phyloP scores from a whole-genome alignment of 92 coral and sea anemone genomes.

The Epizoanthus ramosus region DNA sequence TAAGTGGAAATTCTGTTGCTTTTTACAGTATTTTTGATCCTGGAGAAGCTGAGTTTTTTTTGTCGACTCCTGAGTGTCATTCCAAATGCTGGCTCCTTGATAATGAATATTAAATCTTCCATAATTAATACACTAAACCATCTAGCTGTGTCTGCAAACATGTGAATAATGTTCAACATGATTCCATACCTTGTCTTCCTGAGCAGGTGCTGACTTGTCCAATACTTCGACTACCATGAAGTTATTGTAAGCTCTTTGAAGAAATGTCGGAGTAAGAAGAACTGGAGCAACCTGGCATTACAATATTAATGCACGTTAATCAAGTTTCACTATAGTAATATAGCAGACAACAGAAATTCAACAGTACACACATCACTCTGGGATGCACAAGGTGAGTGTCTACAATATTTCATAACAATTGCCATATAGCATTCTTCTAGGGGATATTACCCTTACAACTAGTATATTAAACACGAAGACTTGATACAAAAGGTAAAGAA shows the following conservation, averaged over 20 bases:
- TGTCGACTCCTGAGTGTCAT: too few relatives aligned
- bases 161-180: neutral
- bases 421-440: too few relatives aligned
- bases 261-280: slow-evolving; percentile 80
- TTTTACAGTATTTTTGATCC: too few relatives aligned
- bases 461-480: too few relatives aligned
- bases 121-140: neutral
- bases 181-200: slow-evolving; percentile 68
- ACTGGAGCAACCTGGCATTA: slow-evolving; percentile 85
- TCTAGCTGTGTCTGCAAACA: neutral
- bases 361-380: neutral
- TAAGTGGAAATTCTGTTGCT: too few relatives aligned
- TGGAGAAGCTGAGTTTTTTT: too few relatives aligned
- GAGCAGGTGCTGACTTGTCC: slow-evolving; percentile 73
- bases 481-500: too few relatives aligned
- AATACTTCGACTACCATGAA: slow-evolving; percentile 90
- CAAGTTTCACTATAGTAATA: neutral
- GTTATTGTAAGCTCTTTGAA: slow-evolving; percentile 90
- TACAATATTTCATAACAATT: too few relatives aligned
- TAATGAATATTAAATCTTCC: too few relatives aligned
- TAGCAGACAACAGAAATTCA: neutral
- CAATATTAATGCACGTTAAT: neutral
- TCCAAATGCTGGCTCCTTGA: too few relatives aligned
- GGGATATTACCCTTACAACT: too few relatives aligned
- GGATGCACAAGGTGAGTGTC: neutral